phyloP scores from a whole-genome alignment of 2,888 invertebrate genomes.

The Tenthredo scrophulariae region DNA sequence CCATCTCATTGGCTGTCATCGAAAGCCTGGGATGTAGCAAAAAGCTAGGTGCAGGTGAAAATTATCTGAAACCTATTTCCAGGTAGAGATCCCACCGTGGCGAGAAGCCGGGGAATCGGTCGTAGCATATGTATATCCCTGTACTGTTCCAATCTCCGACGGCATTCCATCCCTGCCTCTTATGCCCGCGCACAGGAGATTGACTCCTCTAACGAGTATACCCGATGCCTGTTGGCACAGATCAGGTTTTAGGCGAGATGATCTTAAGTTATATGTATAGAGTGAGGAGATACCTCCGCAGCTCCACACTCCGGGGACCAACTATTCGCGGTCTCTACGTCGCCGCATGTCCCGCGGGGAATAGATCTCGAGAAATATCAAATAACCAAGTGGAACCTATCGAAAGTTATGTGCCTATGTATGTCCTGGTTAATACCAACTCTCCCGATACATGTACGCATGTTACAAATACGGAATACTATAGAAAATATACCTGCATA shows the following conservation, averaged over 20 bases:
- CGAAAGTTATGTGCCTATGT: neutral
- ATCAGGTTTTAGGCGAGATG: neutral
- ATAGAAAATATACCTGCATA: too few species aligned
- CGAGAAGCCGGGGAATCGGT: neutral
- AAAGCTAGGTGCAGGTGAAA: neutral
- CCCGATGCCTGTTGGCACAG: constrained; percentile 2
- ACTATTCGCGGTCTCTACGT: neutral
- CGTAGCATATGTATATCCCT: neutral
- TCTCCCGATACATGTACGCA: neutral
- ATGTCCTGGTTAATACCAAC: neutral
- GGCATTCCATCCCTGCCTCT: neutral
- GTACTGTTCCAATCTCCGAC: neutral
- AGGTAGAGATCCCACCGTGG: neutral
- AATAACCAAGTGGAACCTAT: neutral
- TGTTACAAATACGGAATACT: too few species aligned
- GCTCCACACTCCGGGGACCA: neutral
- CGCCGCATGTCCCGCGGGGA: neutral
- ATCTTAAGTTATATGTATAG: neutral
- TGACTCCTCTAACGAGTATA: constrained; percentile 21
- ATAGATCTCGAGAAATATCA: neutral
- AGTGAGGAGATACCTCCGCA: neutral
- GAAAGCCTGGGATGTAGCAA: neutral
- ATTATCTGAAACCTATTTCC: neutral
- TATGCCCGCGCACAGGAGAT: neutral
- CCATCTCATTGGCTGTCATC: neutral